A percentile compares a stretch with the other conserved stretches of the same genome.
These are phyloP conservation scores for Pituophis catenifer DNA, from an alignment of 2,113 vertebrate genomes.

Conservation along the genomic window DNA sequence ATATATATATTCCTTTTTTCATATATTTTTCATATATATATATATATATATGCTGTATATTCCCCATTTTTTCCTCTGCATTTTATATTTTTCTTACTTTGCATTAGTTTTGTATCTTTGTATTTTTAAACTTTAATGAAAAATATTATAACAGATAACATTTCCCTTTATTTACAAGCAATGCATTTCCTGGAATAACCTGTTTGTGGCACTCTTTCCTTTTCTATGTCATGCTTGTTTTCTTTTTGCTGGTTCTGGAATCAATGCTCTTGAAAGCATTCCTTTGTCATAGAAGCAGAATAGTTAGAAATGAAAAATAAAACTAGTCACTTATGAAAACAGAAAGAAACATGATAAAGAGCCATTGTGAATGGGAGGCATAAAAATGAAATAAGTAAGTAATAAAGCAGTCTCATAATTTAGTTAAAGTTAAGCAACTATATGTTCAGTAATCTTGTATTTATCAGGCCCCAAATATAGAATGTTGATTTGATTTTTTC, in stretches of 20 bases:
- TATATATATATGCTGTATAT: no score
- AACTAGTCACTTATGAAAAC: neutral
- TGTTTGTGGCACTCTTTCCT: constrained; percentile 10
- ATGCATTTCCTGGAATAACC: neutral
- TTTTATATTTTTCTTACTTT: neutral
- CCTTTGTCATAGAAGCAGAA: neutral
- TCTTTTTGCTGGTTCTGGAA: neutral
- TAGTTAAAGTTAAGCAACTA: neutral
- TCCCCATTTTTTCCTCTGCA: neutral
- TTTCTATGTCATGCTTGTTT: neutral
- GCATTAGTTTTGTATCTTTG: neutral
- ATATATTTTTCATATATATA: no score
- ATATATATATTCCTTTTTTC: no score
- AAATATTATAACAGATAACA: neutral
- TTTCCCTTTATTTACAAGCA: neutral
- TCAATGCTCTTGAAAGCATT: neutral
- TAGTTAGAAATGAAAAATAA: neutral
- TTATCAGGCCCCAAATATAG: neutral
- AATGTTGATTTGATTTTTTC: neutral
- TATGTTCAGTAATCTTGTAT: constrained; percentile 6
- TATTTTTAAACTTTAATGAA: neutral
- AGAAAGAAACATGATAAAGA: neutral
- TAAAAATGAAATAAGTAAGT: neutral
- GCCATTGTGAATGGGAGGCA: neutral
- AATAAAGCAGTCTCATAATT: neutral